Percentiles rank a stretch among this genome's conserved stretches.
These are phyloP conservation scores for Nyctibius bracteatus DNA, from an alignment of 2,113 vertebrate genomes.

Conservation along the genomic window DNA sequence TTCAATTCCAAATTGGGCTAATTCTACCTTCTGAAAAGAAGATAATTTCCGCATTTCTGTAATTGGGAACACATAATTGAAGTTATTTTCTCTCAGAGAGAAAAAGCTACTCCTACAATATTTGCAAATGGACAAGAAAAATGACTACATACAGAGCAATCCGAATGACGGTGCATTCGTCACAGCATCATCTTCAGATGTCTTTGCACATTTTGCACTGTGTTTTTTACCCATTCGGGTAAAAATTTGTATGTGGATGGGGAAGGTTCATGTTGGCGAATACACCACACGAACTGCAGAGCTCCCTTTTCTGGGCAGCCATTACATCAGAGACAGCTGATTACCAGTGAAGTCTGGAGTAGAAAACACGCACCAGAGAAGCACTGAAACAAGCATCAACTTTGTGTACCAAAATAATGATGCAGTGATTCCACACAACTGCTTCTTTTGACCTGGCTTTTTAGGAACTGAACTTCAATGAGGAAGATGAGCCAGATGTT, in stretches of 20 bases:
- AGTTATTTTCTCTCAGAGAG: slow-evolving; percentile 72
- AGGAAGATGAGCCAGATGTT: slow-evolving; percentile 43
- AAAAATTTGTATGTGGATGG: not conserved
- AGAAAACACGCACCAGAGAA: not conserved
- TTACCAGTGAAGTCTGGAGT: not conserved
- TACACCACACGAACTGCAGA: not conserved
- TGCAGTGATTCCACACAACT: not conserved
- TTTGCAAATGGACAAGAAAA: slow-evolving; percentile 69
- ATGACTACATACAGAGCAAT: slow-evolving; percentile 35
- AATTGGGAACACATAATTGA: slow-evolving; percentile 76
- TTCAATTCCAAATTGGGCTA: slow-evolving; percentile 71
- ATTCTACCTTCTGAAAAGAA: slow-evolving; percentile 78
- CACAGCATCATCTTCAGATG: slow-evolving; percentile 15
- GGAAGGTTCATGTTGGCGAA: not conserved
- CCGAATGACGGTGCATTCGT: slow-evolving; percentile 45
- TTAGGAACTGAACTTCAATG: slow-evolving; percentile 57
- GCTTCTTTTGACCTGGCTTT: slow-evolving; percentile 42
- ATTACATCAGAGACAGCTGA: not conserved
- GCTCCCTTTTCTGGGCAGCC: not conserved
- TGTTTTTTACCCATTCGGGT: not conserved
- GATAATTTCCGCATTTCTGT: slow-evolving; percentile 75
- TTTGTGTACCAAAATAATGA: slow-evolving; percentile 2
- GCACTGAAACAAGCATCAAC: not conserved
- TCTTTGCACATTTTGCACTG: slow-evolving; percentile 22
- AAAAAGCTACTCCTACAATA: slow-evolving; percentile 64